A percentile compares a stretch with the other conserved stretches of the same genome.
These are phyloP conservation scores for Ciconia stormi DNA, from an alignment of 2,113 vertebrate species.

Conservation along the genomic window DNA sequence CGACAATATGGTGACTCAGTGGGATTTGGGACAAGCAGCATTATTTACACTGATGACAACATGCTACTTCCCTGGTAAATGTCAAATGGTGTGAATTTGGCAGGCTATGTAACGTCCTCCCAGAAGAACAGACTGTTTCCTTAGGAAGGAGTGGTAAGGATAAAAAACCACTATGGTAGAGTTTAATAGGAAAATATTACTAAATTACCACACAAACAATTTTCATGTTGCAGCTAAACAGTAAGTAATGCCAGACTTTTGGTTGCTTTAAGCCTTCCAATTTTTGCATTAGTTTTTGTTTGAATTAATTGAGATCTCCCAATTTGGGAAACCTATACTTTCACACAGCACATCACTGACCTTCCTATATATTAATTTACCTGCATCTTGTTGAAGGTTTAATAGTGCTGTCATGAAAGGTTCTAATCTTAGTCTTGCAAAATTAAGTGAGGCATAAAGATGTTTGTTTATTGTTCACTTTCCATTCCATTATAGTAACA, in stretches of 20 bases:
- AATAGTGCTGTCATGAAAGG: not conserved
- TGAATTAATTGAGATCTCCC: not conserved
- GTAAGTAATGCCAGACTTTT: not conserved
- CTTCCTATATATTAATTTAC: not conserved
- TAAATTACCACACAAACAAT: conserved; percentile 34
- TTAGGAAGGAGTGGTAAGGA: conserved; percentile 65
- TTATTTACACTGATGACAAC: conserved; percentile 77
- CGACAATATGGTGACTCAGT: conserved; percentile 58
- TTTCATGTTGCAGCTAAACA: conserved; percentile 23
- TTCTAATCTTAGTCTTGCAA: not conserved
- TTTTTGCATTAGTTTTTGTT: not conserved
- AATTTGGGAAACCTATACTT: not conserved
- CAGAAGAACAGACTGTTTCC: conserved; percentile 71
- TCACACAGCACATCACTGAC: not conserved
- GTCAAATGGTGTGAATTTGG: conserved; percentile 73
- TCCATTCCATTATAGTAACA: not conserved
- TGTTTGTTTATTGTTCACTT: not conserved
- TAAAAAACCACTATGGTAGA: conserved; percentile 36
- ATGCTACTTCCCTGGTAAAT: conserved; percentile 75
- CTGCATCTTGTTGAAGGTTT: not conserved
- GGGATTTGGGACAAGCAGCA: conserved; percentile 45
- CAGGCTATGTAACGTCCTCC: conserved; percentile 63
- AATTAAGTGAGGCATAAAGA: not conserved
- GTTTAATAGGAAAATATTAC: conserved; percentile 54
- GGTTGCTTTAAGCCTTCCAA: conserved; percentile 13